phyloP scores from a whole-genome alignment of 2,797 vertebrate genomes.

The Sebastiscus tertius region DNA sequence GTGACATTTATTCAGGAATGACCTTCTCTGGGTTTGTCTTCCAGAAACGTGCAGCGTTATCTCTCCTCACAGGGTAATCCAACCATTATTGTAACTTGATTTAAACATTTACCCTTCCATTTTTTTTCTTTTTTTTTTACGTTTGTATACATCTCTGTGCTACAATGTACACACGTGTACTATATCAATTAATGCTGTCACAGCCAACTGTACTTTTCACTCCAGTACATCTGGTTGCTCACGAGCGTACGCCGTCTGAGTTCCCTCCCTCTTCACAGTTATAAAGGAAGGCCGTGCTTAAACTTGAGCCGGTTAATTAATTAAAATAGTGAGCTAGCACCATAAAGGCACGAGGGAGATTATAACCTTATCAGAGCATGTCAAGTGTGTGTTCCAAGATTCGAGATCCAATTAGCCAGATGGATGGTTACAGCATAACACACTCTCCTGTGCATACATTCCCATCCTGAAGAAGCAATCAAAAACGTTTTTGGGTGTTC shows the following conservation, averaged over 20 bases:
- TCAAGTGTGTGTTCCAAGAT: conserved; percentile 67
- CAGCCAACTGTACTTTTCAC: conserved; percentile 23
- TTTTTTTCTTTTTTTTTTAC: not conserved
- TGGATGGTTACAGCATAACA: conserved; percentile 55
- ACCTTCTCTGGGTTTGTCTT: conserved; percentile 79
- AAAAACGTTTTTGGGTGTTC: not conserved
- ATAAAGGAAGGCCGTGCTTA: conserved; percentile 25
- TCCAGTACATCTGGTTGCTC: conserved; percentile 7
- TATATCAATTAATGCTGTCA: conserved; percentile 24
- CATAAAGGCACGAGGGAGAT: conserved; percentile 67
- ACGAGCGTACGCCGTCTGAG: not conserved
- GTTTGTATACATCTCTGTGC: conserved; percentile 6
- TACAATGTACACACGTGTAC: conserved; percentile 26
- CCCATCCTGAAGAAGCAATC: not conserved
- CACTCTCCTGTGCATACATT: conserved; percentile 31
- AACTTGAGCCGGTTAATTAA: conserved; percentile 65
- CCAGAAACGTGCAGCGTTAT: conserved; percentile 57
- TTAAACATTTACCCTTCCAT: conserved; percentile 68
- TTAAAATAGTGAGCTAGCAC: conserved; percentile 55
- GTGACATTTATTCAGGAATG: conserved; percentile 82
- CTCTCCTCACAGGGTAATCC: conserved; percentile 58
- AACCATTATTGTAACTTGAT: conserved; percentile 65
- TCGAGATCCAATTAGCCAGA: conserved; percentile 73
- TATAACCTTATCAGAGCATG: conserved; percentile 75
- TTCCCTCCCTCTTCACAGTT: not conserved